Conservation (phyloP, 2,797 vertebrate species). For the Micromesistius poutassou region DNA sequence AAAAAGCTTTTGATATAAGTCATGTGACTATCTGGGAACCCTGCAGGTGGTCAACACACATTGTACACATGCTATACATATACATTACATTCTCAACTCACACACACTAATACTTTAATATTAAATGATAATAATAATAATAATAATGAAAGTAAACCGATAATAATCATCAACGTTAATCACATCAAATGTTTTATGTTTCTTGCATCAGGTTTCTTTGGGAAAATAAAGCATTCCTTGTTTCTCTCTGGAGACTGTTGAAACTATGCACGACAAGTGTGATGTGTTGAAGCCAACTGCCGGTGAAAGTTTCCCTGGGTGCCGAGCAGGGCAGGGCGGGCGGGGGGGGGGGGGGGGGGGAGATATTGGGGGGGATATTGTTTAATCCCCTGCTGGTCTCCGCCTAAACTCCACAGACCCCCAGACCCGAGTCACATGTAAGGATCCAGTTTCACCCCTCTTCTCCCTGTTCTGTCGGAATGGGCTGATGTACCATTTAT, state of each 20-base stretch:
- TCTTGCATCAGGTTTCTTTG: not conserved
- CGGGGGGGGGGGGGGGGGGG: too few species aligned
- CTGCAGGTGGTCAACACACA: not conserved
- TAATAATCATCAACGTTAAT: not conserved
- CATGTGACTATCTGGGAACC: not conserved
- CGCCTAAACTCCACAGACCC: not conserved
- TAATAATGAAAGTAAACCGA: too few species aligned
- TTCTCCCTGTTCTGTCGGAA: not conserved
- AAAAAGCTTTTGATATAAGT: not conserved
- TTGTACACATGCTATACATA: not conserved
- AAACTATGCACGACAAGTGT: conserved; percentile 29
- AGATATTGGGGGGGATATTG: not conserved
- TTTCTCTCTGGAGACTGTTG: not conserved
- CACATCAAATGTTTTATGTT: not conserved
- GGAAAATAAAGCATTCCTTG: not conserved
- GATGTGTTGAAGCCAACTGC: conserved; percentile 40
- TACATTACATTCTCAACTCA: not conserved
- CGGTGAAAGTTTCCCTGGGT: conserved; percentile 47
- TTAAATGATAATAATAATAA: not conserved
- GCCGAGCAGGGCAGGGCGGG: conserved; percentile 12
- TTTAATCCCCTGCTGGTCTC: conserved; percentile 40
- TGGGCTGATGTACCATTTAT: not conserved
- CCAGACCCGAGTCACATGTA: not conserved
- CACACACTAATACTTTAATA: not conserved
- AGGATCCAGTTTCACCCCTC: conserved; percentile 49